phyloP scores from a whole-genome alignment of 2,113 vertebrate species.

The Perca flavescens region DNA sequence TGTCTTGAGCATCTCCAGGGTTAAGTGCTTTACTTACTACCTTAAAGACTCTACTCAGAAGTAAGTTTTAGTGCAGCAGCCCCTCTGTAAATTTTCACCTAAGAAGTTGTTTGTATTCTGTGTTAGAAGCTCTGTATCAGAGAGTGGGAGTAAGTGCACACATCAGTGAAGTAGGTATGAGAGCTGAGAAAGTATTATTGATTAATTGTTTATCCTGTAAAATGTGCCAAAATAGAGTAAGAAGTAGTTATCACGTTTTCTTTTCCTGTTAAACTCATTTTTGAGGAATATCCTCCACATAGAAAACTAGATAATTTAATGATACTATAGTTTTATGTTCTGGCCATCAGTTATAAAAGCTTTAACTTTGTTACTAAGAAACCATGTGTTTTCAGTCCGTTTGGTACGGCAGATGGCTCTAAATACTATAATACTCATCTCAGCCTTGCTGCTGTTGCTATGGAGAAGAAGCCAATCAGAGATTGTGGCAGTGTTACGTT shows the following conservation, averaged over 20 bases:
- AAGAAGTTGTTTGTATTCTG: constrained; percentile 27
- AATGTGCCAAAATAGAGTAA: background rate
- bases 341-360: background rate
- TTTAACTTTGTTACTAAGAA: background rate
- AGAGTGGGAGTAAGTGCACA: background rate
- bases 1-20: background rate
- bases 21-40: background rate
- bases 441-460: too few relatives aligned
- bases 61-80: background rate
- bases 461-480: too few relatives aligned
- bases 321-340: background rate
- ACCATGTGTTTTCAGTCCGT: background rate
- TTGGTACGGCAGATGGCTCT: background rate
- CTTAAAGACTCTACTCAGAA: background rate
- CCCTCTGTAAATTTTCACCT: constrained; percentile 12
- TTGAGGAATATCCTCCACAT: background rate
- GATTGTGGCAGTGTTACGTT: too few relatives aligned
- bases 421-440: too few relatives aligned
- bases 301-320: background rate
- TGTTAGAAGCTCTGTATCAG: background rate
- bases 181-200: background rate
- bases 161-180: background rate
- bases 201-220: background rate
- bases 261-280: background rate
- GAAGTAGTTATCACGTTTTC: background rate